Evolutionary conservation across 2,888 invertebrate genomes (phyloP).

Genomic region (Ophion ellenae): DNA sequence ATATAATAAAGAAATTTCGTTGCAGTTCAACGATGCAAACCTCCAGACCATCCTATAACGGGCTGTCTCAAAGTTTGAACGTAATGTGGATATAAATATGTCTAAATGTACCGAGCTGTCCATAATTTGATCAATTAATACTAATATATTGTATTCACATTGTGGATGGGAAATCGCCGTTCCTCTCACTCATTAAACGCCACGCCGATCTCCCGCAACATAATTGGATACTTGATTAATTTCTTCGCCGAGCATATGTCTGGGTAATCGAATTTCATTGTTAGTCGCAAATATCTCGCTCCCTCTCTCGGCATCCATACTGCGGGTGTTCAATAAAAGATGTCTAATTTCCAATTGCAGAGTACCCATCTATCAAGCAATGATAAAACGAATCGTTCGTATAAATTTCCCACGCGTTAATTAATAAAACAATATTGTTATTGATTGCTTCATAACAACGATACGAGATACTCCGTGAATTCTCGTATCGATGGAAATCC

Average conservation of each 20-base stretch:
- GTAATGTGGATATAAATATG: background rate
- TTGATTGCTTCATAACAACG: constrained; percentile 47
- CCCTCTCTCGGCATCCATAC: background rate
- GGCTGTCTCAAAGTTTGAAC: background rate
- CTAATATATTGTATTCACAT: constrained; percentile 22
- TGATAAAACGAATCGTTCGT: constrained; percentile 25
- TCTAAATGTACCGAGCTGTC: background rate
- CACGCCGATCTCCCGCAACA: constrained; percentile 37
- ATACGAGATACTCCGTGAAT: background rate
- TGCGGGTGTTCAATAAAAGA: constrained; percentile 22
- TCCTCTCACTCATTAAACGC: background rate
- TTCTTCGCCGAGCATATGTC: constrained; percentile 23
- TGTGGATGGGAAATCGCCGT: constrained; percentile 23
- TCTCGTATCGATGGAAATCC: background rate
- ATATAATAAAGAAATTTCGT: too few species aligned
- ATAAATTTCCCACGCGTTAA: constrained; percentile 12
- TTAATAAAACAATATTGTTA: constrained; percentile 45
- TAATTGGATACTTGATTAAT: constrained; percentile 62
- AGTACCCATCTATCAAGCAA: background rate
- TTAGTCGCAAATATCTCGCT: constrained; percentile 45
- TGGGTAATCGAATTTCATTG: constrained; percentile 59
- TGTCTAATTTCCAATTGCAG: constrained; percentile 50
- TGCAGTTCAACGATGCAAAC: background rate
- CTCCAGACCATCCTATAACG: background rate
- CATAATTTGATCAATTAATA: constrained; percentile 37